These are phyloP conservation scores for Antheraea yamamai DNA, from an alignment of 2,888 invertebrate genomes.

Conservation along the genomic window DNA sequence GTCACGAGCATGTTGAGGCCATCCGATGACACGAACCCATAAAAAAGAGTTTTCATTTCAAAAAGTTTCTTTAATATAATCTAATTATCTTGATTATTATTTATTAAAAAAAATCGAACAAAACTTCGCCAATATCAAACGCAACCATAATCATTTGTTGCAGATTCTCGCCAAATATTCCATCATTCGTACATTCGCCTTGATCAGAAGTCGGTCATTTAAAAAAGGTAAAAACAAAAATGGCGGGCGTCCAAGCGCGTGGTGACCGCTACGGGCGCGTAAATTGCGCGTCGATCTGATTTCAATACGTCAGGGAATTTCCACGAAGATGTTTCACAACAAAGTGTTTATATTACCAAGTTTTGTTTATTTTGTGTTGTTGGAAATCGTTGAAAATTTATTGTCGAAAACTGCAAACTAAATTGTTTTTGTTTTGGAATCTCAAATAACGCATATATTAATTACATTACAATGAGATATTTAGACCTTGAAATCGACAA, in stretches of 20 bases:
- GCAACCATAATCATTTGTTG: not conserved
- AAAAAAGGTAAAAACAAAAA: constrained; percentile 1
- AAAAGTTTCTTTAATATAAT: not conserved
- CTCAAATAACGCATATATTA: no score
- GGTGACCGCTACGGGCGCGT: constrained; percentile 1
- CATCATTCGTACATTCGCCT: constrained; percentile 6
- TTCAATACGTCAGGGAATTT: not conserved
- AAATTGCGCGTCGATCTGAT: constrained; percentile 1
- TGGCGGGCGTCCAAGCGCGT: constrained; percentile 8
- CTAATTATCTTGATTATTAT: not conserved
- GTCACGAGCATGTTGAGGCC: no score
- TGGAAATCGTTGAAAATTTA: not conserved
- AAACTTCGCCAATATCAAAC: not conserved
- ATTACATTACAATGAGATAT: no score
- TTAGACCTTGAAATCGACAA: not conserved
- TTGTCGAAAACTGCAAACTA: not conserved
- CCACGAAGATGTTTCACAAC: constrained; percentile 5
- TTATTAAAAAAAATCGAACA: not conserved
- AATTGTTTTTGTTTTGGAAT: no score
- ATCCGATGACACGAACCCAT: no score
- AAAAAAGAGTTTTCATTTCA: no score
- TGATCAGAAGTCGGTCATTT: not conserved
- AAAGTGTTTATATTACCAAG: not conserved
- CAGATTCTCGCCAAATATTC: not conserved
- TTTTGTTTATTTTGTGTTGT: not conserved